These are phyloP conservation scores for Paracanthobrama guichenoti DNA, from an alignment of 2,113 vertebrate genomes.

Conservation along the genomic window DNA sequence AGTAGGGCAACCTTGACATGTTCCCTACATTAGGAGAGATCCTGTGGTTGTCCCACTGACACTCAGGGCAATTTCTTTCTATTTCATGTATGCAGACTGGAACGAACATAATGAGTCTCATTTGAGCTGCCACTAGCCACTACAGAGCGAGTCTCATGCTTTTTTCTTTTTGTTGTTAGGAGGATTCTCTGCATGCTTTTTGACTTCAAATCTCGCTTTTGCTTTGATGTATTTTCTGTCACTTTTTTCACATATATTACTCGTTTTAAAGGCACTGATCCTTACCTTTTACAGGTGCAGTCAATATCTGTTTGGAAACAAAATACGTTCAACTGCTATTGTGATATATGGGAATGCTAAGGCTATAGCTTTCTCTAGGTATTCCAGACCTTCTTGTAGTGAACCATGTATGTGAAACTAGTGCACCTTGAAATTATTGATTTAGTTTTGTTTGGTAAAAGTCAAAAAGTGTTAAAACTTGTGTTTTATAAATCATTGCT, in stretches of 20 bases:
- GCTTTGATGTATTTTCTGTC: neutral
- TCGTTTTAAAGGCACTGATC: neutral
- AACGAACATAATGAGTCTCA: constrained; percentile 47
- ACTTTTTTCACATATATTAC: neutral
- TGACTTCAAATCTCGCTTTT: neutral
- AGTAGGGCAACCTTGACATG: constrained; percentile 44
- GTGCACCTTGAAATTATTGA: constrained; percentile 12
- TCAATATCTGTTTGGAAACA: neutral
- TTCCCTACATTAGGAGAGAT: constrained; percentile 29
- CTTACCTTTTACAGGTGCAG: neutral
- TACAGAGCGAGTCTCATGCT: neutral
- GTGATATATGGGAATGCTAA: neutral
- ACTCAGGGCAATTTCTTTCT: constrained; percentile 25
- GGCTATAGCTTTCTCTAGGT: neutral
- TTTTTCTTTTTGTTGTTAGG: constrained; percentile 4
- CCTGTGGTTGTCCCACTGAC: constrained; percentile 37
- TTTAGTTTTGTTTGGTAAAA: constrained; percentile 23
- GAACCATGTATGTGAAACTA: constrained; percentile 7
- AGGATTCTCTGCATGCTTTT: neutral
- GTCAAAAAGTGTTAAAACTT: neutral
- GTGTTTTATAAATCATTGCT: neutral
- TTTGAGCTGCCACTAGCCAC: constrained; percentile 32
- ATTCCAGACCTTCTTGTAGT: constrained; percentile 1
- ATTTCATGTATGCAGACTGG: constrained; percentile 41
- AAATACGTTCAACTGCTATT: neutral